A percentile compares a stretch with the other conserved stretches of the same genome.
Conservation (phyloP, 2,113 vertebrate species). For the Butorides virescens region DNA sequence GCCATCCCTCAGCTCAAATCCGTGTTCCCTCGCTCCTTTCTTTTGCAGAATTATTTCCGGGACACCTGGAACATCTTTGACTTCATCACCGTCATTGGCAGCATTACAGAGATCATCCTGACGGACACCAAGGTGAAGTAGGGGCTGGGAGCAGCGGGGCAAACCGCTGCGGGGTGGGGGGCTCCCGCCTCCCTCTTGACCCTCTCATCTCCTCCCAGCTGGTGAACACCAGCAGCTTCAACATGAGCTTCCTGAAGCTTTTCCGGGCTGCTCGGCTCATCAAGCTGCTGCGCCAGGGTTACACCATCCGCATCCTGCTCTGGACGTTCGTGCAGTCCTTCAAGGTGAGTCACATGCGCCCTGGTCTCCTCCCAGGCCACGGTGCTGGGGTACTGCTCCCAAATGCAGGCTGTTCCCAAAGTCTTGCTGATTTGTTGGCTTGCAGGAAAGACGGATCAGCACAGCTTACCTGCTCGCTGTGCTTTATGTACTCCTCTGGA, state of each 20-base stretch:
- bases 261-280: constrained; percentile 98
- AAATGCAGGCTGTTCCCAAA: not conserved
- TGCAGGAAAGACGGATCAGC: not conserved
- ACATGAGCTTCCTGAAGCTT: constrained; percentile 98
- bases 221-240: constrained; percentile 87
- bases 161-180: not conserved
- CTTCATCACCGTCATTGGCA: constrained; percentile 97
- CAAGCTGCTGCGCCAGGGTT: constrained; percentile 95
- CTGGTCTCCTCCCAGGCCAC: not conserved
- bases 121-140: constrained; percentile 82
- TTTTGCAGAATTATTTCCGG: constrained; percentile 92
- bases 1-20: not conserved
- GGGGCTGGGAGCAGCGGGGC: not conserved
- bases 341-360: constrained; percentile 76
- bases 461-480: not conserved
- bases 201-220: constrained; percentile 60
- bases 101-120: constrained; percentile 96
- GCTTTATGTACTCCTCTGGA: not conserved
- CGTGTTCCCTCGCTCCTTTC: not conserved
- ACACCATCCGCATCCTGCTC: constrained; percentile 96
- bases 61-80: constrained; percentile 99
- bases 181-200: not conserved
- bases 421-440: not conserved
- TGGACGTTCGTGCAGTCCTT: constrained; percentile 99
- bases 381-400: not conserved